Evolutionary conservation across 2,888 invertebrate species (phyloP), one percentile per base, ranked within the genome.

Genomic region (Prenolepis imparis): DNA sequence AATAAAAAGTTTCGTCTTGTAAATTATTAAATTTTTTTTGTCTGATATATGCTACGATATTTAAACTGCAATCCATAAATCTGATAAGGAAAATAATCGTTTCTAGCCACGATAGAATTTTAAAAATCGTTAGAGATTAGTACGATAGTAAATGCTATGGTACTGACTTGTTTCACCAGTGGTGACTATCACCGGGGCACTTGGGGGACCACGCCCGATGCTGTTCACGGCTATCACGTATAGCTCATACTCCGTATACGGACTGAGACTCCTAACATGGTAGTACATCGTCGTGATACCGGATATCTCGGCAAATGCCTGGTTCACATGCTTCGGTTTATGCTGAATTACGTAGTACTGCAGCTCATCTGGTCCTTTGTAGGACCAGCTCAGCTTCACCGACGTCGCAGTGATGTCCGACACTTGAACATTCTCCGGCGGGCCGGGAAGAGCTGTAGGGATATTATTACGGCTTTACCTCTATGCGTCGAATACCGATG

Each of bases 331-430:
- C 96, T 98, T 98, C 66, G 98, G 98, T 95, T 99, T 99, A 96
- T 99, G 99, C 95, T 98, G 98, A 92, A 99, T 98, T 90, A 99
- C 98, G 95, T 99, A 99, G 95, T 99, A 99, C 92, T 97, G 97
- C n/a, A 99, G 96, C 92, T 98, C 98, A 93, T 98, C 98, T 0
- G 97, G 96, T 18, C 97, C 97, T 92, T 97, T 97, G 95, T 98
- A 98, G 0, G 98, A 97, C 99, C 99, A 99, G 18, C 98, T 97
- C 83, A 99, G 96, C 78, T 98, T 96, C 36, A 99, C 98, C 2
- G 98, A 98, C 28, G 98, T 98, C 9, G 99, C 98, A 4, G 99
- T 98, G 90, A 99, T 98, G 95, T 99, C 99, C 1, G 98, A 98
- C 41, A 98, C 97, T 91, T 97, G 96, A 63, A 99, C 97, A 94